Conservation (phyloP, 2,797 vertebrate species). For the Paratrypauchen microcephalus region DNA sequence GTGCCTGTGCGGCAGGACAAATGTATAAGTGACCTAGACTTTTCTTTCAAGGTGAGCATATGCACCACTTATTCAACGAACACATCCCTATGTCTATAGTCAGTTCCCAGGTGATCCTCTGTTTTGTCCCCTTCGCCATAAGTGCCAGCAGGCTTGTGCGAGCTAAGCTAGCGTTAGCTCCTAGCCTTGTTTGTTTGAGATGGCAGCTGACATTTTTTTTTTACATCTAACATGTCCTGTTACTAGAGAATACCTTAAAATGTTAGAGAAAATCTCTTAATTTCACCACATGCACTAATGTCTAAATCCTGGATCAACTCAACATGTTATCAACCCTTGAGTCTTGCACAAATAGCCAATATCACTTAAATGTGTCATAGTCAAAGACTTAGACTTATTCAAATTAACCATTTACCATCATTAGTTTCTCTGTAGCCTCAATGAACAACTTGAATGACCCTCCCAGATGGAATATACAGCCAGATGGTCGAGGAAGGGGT, state of each 20-base stretch:
- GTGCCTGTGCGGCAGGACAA: conserved; percentile 46
- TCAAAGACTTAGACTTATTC: no score
- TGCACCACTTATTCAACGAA: conserved; percentile 5
- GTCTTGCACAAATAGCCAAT: not conserved
- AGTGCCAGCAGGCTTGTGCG: not conserved
- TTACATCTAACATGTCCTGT: not conserved
- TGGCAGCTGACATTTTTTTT: conserved; percentile 14
- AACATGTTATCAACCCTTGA: not conserved
- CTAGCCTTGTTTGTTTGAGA: conserved; percentile 38
- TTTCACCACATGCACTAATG: not conserved
- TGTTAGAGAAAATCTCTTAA: not conserved
- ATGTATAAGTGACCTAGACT: conserved; percentile 71
- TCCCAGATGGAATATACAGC: conserved; percentile 92
- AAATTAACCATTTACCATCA: not conserved
- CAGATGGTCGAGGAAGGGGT: conserved; percentile 79
- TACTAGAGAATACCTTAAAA: no score
- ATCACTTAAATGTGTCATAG: not conserved
- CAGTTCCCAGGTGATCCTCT: not conserved
- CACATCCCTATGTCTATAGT: not conserved
- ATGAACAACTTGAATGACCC: conserved; percentile 99
- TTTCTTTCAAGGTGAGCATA: conserved; percentile 72
- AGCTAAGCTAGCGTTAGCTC: conserved; percentile 48
- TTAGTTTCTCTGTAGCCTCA: conserved; percentile 45
- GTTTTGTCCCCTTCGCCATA: conserved; percentile 2
- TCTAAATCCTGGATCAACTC: not conserved